These are phyloP conservation scores for Theretra japonica DNA, from an alignment of 2,888 invertebrate genomes.

Conservation along the genomic window DNA sequence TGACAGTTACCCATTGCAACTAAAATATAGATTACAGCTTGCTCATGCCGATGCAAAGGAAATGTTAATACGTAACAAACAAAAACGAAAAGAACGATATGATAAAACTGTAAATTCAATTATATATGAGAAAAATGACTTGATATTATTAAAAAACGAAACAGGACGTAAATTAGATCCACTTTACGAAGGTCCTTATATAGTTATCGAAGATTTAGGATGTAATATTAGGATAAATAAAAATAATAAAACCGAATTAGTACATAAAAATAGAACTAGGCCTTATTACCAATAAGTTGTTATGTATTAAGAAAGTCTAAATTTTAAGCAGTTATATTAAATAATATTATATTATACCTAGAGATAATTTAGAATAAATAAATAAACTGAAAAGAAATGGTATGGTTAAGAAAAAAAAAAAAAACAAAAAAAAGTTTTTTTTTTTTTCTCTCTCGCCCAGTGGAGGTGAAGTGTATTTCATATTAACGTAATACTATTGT, in stretches of 20 bases:
- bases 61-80: background rate
- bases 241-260: conserved; percentile 28
- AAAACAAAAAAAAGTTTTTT: too few species aligned
- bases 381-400: too few species aligned
- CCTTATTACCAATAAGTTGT: background rate
- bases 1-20: conserved; percentile 11
- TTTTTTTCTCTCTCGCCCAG: too few species aligned
- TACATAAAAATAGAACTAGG: conserved; percentile 11
- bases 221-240: conserved; percentile 32
- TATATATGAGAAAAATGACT: conserved; percentile 2
- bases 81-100: background rate
- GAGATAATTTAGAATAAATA: too few species aligned
- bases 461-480: too few species aligned
- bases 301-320: background rate
- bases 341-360: too few species aligned
- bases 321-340: too few species aligned
- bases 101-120: conserved; percentile 2
- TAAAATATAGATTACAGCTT: conserved; percentile 1
- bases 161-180: background rate
- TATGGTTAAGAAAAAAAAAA: too few species aligned
- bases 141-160: conserved; percentile 1
- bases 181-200: conserved; percentile 28
- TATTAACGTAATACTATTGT: too few species aligned
- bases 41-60: conserved; percentile 11
- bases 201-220: conserved; percentile 27